Conservation (phyloP, 1,140 invertebrate genomes). For the Drosophila teissieri region DNA sequence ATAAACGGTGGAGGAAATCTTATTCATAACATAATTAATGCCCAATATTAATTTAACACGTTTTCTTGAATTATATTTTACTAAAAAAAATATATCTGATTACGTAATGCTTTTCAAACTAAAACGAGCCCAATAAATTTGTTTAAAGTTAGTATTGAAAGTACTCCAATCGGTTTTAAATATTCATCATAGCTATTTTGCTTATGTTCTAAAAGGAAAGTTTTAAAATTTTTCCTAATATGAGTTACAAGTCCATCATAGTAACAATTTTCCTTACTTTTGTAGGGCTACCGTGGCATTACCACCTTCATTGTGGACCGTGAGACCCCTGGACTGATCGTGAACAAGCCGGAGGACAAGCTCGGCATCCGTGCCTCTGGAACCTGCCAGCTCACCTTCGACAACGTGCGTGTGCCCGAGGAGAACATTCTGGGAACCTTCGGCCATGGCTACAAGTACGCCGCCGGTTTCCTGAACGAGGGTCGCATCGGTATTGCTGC, state of each 20-base stretch:
- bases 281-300: constrained; percentile 93
- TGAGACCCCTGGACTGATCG: constrained; percentile 93
- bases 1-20: not conserved
- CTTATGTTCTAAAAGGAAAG: too few species aligned
- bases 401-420: constrained; percentile 95
- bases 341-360: constrained; percentile 97
- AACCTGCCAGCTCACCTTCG: constrained; percentile 96
- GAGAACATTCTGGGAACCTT: constrained; percentile 92
- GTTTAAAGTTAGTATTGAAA: too few species aligned
- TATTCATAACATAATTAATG: too few species aligned
- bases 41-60: too few species aligned
- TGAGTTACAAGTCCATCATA: too few species aligned
- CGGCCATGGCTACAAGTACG: constrained; percentile 97
- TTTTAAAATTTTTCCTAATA: too few species aligned
- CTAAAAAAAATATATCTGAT: too few species aligned
- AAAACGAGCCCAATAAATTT: too few species aligned
- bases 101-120: too few species aligned
- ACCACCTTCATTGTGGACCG: constrained; percentile 98
- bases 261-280: not conserved
- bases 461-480: constrained; percentile 97
- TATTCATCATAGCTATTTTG: too few species aligned
- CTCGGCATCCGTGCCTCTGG: constrained; percentile 95
- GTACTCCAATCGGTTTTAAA: too few species aligned
- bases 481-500: constrained; percentile 97
- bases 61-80: too few species aligned